phyloP scores from a whole-genome alignment of 35 echinoderm and acorn worm species.

The Eucidaris tribuloides region DNA sequence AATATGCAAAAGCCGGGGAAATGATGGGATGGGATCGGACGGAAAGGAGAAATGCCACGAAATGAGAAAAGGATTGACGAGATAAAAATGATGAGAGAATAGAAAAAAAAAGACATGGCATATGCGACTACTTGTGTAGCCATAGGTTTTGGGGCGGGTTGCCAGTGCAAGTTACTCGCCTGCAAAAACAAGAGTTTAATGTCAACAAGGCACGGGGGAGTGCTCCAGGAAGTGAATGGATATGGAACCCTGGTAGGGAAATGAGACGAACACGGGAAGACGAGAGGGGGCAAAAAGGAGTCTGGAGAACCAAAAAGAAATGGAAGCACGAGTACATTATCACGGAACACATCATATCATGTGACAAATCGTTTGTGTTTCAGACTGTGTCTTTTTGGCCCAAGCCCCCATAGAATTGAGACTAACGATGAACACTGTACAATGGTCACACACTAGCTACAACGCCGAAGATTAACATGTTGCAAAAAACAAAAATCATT shows the following conservation, averaged over 20 bases:
- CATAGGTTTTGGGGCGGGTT: not conserved
- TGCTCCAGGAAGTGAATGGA: slow-evolving; percentile 17
- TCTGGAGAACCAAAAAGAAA: no score
- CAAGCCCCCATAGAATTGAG: no score
- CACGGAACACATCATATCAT: no score
- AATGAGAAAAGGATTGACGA: not conserved
- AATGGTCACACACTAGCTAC: no score
- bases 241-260: slow-evolving; percentile 18
- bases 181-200: slow-evolving; percentile 30
- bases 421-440: no score
- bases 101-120: not conserved
- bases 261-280: slow-evolving; percentile 23
- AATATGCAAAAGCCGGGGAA: not conserved
- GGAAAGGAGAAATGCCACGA: not conserved
- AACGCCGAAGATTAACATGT: no score
- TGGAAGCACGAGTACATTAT: no score
- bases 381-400: no score
- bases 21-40: not conserved
- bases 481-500: no score
- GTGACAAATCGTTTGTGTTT: no score
- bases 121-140: not conserved
- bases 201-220: slow-evolving; percentile 25
- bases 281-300: no score
- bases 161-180: not conserved
- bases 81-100: not conserved